These are phyloP conservation scores for Teleopsis dalmanni DNA, from an alignment of 1,140 invertebrate genomes.

Conservation along the genomic window DNA sequence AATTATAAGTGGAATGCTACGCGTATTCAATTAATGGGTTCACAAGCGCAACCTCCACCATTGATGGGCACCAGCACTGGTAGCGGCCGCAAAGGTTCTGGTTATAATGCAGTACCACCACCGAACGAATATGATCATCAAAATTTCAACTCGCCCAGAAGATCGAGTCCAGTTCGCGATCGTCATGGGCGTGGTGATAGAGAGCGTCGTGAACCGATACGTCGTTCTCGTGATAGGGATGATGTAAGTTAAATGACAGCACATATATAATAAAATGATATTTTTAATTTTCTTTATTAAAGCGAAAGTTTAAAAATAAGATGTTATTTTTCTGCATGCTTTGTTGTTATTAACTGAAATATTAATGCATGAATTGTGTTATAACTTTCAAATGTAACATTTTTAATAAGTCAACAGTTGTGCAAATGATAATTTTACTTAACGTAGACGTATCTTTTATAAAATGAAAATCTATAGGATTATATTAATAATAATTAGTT, in stretches of 20 bases:
- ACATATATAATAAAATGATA: neutral
- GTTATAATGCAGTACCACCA: conserved; percentile 62
- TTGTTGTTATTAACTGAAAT: too few species aligned
- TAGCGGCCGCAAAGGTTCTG: conserved; percentile 27
- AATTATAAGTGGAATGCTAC: conserved; percentile 98
- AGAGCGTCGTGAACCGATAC: neutral
- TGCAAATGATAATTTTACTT: too few species aligned
- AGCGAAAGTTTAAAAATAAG: too few species aligned
- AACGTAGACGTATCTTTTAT: too few species aligned
- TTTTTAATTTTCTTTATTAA: neutral
- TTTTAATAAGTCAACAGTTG: too few species aligned
- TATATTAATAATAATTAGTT: too few species aligned
- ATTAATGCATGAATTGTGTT: too few species aligned
- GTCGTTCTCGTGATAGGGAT: conserved; percentile 10
- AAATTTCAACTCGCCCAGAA: conserved; percentile 12
- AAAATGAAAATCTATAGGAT: too few species aligned
- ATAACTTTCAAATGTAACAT: too few species aligned
- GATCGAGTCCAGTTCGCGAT: neutral
- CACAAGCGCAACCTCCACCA: conserved; percentile 21
- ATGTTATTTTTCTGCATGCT: too few species aligned
- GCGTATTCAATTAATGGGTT: conserved; percentile 76
- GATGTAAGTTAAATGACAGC: conserved; percentile 9
- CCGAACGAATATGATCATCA: conserved; percentile 47
- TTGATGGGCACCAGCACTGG: conserved; percentile 1
- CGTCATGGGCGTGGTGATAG: conserved; percentile 2